Evolutionary conservation across 2,113 vertebrate species (phyloP).

Genomic region (Setophaga petechia): DNA sequence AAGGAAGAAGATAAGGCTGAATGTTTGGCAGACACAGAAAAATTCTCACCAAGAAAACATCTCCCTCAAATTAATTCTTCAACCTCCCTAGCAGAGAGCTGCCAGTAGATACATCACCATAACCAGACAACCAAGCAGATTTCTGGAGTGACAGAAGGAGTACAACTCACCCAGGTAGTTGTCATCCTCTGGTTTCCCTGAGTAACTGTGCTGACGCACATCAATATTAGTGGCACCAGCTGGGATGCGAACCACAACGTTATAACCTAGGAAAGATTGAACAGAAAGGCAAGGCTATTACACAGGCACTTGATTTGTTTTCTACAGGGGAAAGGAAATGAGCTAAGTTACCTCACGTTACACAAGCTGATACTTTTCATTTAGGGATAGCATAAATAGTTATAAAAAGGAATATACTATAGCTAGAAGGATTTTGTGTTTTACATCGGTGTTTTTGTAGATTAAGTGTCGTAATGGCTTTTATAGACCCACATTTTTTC

Average conservation of each 20-base stretch:
- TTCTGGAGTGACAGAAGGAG: not conserved
- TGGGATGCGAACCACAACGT: conserved; percentile 92
- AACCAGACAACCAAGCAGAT: not conserved
- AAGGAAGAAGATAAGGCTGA: not conserved
- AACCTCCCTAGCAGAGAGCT: not conserved
- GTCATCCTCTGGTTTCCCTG: conserved; percentile 96
- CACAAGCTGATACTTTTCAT: conserved; percentile 23
- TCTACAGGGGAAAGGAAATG: not conserved
- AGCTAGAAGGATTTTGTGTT: conserved; percentile 20
- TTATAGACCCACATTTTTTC: conserved; percentile 43
- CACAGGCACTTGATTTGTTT: not conserved
- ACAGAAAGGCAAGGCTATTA: conserved; percentile 18
- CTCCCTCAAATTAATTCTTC: not conserved
- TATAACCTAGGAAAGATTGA: conserved; percentile 85
- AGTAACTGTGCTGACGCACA: conserved; percentile 97
- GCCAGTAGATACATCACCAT: not conserved
- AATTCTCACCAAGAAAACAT: not conserved
- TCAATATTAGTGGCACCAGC: conserved; percentile 97
- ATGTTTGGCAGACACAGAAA: not conserved
- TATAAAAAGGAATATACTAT: not conserved
- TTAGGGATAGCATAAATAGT: not conserved
- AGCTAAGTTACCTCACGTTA: conserved; percentile 3
- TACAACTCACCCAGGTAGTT: conserved; percentile 95
- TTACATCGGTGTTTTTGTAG: conserved; percentile 14
- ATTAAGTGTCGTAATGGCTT: conserved; percentile 19